Evolutionary conservation across 2,888 invertebrate species (phyloP).

Genomic region (Agrenia bidenticulata): DNA sequence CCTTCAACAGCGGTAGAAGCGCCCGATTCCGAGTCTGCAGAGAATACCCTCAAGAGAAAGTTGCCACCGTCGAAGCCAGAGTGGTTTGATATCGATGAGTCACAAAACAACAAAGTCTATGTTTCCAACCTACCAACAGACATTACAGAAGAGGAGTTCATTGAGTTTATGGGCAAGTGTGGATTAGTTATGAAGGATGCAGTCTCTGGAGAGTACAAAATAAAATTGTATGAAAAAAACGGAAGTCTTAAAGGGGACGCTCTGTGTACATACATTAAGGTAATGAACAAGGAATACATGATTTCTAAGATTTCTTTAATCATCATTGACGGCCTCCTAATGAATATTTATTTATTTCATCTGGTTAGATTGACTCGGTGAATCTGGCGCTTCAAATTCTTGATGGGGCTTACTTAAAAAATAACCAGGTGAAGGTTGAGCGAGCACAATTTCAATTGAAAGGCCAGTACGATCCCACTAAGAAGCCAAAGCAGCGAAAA

Average conservation of each 20-base stretch:
- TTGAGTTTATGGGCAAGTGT: constrained; percentile 92
- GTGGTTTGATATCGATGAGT: constrained; percentile 91
- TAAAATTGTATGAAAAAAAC: constrained; percentile 86
- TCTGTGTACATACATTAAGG: constrained; percentile 91
- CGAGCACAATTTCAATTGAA: constrained; percentile 92
- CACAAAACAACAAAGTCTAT: constrained; percentile 92
- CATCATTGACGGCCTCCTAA: no score
- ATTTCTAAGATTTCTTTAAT: neutral
- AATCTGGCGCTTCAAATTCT: constrained; percentile 85
- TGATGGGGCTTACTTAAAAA: constrained; percentile 80
- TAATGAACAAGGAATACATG: constrained; percentile 54
- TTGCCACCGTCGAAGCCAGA: constrained; percentile 30
- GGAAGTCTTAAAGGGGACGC: constrained; percentile 90
- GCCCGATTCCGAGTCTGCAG: constrained; percentile 53
- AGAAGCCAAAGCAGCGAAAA: constrained; percentile 87
- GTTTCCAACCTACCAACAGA: constrained; percentile 87
- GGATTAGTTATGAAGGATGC: constrained; percentile 90
- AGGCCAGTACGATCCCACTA: constrained; percentile 86
- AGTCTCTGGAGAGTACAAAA: constrained; percentile 74
- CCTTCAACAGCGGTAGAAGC: constrained; percentile 51
- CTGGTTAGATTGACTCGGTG: constrained; percentile 79
- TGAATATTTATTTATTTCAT: constrained; percentile 20
- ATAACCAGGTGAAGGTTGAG: constrained; percentile 82
- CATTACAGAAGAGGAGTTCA: constrained; percentile 83
- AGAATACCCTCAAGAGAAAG: constrained; percentile 39